A percentile compares a stretch with the other conserved stretches of the same genome.
Conservation (phyloP, 2,797 vertebrate species). For the Alcedo quadribrachys region DNA sequence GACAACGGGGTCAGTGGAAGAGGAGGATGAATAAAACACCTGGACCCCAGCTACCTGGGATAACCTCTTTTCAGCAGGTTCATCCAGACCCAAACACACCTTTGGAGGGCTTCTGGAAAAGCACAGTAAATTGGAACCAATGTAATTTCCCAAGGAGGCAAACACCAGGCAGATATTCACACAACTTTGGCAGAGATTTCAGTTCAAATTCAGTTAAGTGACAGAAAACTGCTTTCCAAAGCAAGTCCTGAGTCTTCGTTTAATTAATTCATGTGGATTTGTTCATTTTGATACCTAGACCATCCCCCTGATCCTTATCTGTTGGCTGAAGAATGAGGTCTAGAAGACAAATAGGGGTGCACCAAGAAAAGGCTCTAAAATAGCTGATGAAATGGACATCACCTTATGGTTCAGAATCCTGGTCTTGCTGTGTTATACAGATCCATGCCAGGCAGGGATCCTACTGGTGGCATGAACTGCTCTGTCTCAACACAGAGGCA, state of each 20-base stretch:
- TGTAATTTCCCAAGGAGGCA: neutral
- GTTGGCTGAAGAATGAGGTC: neutral
- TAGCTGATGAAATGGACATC: neutral
- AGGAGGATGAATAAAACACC: neutral
- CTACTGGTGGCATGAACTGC: neutral
- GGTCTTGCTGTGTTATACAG: neutral
- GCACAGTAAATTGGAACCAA: neutral
- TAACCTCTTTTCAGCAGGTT: neutral
- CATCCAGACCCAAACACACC: neutral
- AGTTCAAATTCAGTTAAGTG: neutral
- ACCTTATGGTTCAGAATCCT: neutral
- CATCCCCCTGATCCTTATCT: neutral
- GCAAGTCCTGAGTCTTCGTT: neutral
- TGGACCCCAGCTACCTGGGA: neutral
- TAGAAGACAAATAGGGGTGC: neutral
- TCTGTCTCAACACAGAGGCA: neutral
- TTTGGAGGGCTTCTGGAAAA: slow-evolving; percentile 26
- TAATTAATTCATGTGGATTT: neutral
- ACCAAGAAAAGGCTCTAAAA: neutral
- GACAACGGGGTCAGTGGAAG: neutral
- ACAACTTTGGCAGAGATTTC: neutral
- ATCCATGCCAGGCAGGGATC: neutral
- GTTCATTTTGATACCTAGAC: neutral
- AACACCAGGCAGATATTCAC: neutral
- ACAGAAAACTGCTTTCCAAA: neutral